Evolutionary conservation across 1,140 invertebrate species (phyloP).

Genomic region (Drosophila kurseongensis): DNA sequence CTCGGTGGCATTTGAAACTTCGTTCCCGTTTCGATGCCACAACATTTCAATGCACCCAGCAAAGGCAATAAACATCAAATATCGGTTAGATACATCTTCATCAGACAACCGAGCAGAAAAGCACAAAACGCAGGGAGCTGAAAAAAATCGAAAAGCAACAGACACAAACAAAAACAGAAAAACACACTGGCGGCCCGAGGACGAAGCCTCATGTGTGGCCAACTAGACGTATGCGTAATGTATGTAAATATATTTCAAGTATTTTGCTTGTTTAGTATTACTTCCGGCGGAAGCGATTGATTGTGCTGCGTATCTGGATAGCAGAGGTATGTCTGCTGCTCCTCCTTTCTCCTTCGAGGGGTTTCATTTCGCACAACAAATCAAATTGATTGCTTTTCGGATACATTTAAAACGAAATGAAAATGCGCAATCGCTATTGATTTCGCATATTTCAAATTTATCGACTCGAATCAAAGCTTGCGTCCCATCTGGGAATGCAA

Average conservation of each 20-base stretch:
- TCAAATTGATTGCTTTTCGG: slow-evolving; percentile 77
- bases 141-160: slow-evolving; percentile 20
- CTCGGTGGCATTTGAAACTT: slow-evolving; percentile 3
- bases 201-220: slow-evolving; percentile 34
- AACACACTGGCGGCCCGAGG: background rate
- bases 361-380: slow-evolving; percentile 72
- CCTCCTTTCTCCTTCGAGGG: background rate
- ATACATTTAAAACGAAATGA: slow-evolving; percentile 71
- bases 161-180: slow-evolving; percentile 31
- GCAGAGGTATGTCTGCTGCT: slow-evolving; percentile 29
- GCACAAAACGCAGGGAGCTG: slow-evolving; percentile 11
- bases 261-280: slow-evolving; percentile 80
- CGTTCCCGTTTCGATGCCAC: slow-evolving; percentile 8
- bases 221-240: slow-evolving; percentile 79
- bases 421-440: slow-evolving; percentile 76
- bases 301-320: slow-evolving; percentile 61
- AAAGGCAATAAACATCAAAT: slow-evolving; percentile 80
- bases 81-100: slow-evolving; percentile 83
- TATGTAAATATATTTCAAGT: slow-evolving; percentile 83
- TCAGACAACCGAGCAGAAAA: slow-evolving; percentile 53
- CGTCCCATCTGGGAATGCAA: slow-evolving; percentile 50
- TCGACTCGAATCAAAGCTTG: slow-evolving; percentile 28
- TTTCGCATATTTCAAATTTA: slow-evolving; percentile 74
- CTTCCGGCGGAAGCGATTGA: slow-evolving; percentile 80
- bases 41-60: slow-evolving; percentile 70